These are phyloP conservation scores for Eueides isabella DNA, from an alignment of 1,140 invertebrate genomes.

Conservation along the genomic window DNA sequence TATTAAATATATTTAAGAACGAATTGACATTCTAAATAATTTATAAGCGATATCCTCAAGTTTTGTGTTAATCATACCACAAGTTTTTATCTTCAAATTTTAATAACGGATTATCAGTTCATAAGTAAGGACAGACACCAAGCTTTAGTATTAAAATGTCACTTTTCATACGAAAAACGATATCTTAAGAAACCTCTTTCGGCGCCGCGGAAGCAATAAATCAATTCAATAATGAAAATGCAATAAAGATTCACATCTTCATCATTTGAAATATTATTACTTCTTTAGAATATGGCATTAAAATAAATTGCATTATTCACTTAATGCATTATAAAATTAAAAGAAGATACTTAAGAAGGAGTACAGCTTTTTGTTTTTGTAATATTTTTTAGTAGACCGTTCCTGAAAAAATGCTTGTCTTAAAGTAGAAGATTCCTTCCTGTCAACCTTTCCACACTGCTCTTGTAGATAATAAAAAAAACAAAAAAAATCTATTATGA, in stretches of 20 bases:
- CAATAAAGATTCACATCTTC: constrained; percentile 31
- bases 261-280: constrained; percentile 33
- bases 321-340: constrained; percentile 15
- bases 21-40: not conserved
- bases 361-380: not conserved
- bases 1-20: not conserved
- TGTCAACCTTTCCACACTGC: no score
- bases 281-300: constrained; percentile 35
- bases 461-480: no score
- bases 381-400: not conserved
- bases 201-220: constrained; percentile 40
- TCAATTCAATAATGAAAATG: constrained; percentile 37
- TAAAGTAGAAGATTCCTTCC: no score
- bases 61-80: not conserved
- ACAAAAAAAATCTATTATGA: no score
- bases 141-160: constrained; percentile 22
- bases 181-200: constrained; percentile 34
- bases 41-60: not conserved
- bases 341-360: not conserved
- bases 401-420: no score
- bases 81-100: not conserved
- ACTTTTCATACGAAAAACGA: constrained; percentile 37
- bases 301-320: constrained; percentile 23
- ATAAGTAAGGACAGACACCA: not conserved
- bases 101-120: constrained; percentile 15